phyloP scores from a whole-genome alignment of 2,113 vertebrate species.

The Archilochus colubris region DNA sequence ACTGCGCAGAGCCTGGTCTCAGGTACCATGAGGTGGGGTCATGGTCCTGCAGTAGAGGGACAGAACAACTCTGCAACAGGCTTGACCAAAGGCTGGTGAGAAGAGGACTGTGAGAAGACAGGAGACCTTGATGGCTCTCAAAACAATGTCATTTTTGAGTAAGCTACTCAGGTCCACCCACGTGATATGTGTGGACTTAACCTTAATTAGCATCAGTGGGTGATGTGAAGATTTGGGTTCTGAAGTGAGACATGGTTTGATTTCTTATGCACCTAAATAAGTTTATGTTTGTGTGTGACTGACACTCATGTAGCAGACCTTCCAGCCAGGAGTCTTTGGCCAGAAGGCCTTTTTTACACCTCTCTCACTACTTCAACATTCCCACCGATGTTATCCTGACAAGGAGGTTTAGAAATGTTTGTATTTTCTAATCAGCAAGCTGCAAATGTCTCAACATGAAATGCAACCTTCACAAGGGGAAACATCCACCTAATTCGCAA shows the following conservation, averaged over 20 bases:
- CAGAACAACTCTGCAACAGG: not conserved
- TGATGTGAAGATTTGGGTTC: not conserved
- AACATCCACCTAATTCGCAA: not conserved
- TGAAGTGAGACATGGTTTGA: not conserved
- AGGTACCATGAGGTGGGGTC: not conserved
- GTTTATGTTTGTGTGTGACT: fast-evolving
- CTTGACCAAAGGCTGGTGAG: not conserved
- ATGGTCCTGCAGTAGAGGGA: not conserved
- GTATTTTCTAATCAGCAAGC: not conserved
- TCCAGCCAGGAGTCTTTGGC: not conserved
- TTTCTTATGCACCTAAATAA: not conserved
- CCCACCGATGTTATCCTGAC: not conserved
- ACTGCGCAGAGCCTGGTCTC: not conserved
- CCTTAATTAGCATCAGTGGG: not conserved
- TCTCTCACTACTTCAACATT: not conserved
- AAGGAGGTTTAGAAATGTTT: not conserved
- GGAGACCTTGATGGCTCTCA: not conserved
- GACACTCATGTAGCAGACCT: not conserved
- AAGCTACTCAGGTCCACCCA: not conserved
- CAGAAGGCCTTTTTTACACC: not conserved
- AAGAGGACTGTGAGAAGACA: not conserved
- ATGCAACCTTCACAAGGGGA: not conserved
- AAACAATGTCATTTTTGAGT: not conserved
- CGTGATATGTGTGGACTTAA: not conserved
- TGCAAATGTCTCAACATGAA: not conserved